Evolutionary conservation across 2,888 invertebrate species (phyloP), one percentile per base, ranked within the genome.

Genomic region (Lycophotia porphyrea): DNA sequence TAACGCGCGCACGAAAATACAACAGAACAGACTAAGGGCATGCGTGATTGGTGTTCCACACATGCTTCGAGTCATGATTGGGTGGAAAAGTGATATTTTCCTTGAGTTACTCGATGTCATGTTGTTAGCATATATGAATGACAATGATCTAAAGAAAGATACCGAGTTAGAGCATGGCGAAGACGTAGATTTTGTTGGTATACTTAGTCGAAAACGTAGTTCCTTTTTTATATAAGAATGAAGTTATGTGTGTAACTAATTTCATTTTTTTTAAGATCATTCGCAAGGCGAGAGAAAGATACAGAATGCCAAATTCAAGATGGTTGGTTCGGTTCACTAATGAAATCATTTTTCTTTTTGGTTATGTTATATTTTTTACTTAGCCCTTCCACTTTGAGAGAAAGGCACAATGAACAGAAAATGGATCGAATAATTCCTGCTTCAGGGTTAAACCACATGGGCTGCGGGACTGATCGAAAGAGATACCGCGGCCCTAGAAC

Each of bases 31-130:
- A 2, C 42, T 27, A 36, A 58, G 21, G 24, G 58, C 36, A 60
- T 74, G 31, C 73, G 34, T 74, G 44, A 73, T 58, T 44, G 36
- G 11, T 58, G 36, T 49, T 27, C 15, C 39, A 24, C 13, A 69
- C 49, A 78, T 69, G 78, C 78, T 61, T 60, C 18, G 24, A 31
- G 18, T 24, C 24, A 9, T 39, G n/a, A 60, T 39, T 31, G 21
- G 24, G 18, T 58, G 36, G 36, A 24, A 69, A 42, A 15, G 24
- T 42, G 18, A n/a, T 31, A 52, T n/a, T 39, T 52, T n/a, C 52
- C 18, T 42, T 70, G n/a, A 52, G 36, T 36, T 18, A 47, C 47
- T 44, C 13, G 44, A 5, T 64, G 34, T 24, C 13, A 34, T 24
- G 7, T 47, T 39, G 24, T 42, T 34, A 49, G 49, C 18, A 42